These are phyloP conservation scores for Orius insidiosus DNA, from an alignment of 1,140 invertebrate genomes.

Conservation along the genomic window DNA sequence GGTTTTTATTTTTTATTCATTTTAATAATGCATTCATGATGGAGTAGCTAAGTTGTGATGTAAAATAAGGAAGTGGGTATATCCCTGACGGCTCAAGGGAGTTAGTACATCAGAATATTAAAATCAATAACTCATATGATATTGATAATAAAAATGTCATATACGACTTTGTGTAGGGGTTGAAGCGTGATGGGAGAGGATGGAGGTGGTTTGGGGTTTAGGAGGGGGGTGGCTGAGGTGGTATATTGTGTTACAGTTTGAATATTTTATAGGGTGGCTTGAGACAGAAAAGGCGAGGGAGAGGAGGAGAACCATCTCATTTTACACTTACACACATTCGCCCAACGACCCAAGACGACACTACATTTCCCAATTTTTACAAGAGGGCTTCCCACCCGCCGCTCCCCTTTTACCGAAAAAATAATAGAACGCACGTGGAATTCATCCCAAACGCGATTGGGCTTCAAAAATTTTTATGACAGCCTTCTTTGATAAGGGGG, in stretches of 20 bases:
- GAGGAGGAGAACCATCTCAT: conserved; percentile 7
- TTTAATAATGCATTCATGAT: too few species aligned
- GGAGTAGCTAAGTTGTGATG: too few species aligned
- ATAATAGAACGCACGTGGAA: too few species aligned
- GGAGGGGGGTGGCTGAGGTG: too few species aligned
- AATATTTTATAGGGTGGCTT: too few species aligned
- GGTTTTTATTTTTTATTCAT: too few species aligned
- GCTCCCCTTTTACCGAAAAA: conserved; percentile 21
- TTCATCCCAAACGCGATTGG: too few species aligned
- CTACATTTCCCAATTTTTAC: conserved; percentile 27
- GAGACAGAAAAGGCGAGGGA: background rate
- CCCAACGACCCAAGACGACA: conserved; percentile 32
- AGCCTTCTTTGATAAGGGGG: too few species aligned
- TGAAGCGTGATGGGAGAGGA: too few species aligned
- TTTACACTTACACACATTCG: conserved; percentile 17
- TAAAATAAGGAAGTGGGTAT: background rate
- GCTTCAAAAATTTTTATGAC: too few species aligned
- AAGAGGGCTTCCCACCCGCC: conserved; percentile 32
- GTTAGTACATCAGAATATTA: conserved; percentile 8
- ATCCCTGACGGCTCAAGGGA: conserved; percentile 8
- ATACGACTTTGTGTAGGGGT: background rate
- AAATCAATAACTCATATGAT: conserved; percentile 12
- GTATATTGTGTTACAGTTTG: too few species aligned
- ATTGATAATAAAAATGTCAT: conserved; percentile 11
- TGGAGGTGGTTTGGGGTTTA: too few species aligned